Conservation (phyloP, 2,113 vertebrate species). For the Sitta europaea region DNA sequence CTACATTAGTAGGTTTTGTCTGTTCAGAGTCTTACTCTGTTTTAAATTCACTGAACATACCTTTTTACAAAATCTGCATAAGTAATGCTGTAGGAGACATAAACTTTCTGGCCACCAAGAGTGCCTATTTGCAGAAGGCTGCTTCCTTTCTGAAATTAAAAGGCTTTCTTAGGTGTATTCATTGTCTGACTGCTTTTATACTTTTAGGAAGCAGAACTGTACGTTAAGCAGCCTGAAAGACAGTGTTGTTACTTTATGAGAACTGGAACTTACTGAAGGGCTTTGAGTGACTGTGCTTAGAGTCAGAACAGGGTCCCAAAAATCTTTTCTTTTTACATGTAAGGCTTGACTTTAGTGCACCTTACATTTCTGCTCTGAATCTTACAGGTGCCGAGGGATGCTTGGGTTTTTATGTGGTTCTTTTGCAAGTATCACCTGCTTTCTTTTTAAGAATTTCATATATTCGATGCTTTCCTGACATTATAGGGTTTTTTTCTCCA, state of each 20-base stretch:
- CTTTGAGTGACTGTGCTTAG: not conserved
- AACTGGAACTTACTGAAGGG: not conserved
- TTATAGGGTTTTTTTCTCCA: not conserved
- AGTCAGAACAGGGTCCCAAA: not conserved
- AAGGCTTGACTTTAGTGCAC: not conserved
- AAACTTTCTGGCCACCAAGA: not conserved
- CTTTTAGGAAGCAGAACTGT: not conserved
- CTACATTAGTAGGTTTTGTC: not conserved
- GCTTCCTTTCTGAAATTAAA: not conserved
- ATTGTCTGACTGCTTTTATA: not conserved
- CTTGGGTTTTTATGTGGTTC: not conserved
- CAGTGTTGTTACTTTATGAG: fast-evolving
- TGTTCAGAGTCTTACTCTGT: not conserved
- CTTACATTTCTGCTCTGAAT: not conserved
- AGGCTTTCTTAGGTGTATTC: not conserved
- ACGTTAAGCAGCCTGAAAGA: not conserved
- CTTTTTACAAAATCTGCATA: not conserved
- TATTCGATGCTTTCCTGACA: not conserved
- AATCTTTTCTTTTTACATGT: not conserved
- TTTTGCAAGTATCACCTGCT: not conserved
- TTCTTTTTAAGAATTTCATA: not conserved
- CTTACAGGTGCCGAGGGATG: not conserved
- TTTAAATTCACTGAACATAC: not conserved
- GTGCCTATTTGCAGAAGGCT: not conserved
- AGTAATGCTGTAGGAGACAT: not conserved